These are phyloP conservation scores for Pao palembangensis DNA, from an alignment of 2,113 vertebrate genomes.

Conservation along the genomic window DNA sequence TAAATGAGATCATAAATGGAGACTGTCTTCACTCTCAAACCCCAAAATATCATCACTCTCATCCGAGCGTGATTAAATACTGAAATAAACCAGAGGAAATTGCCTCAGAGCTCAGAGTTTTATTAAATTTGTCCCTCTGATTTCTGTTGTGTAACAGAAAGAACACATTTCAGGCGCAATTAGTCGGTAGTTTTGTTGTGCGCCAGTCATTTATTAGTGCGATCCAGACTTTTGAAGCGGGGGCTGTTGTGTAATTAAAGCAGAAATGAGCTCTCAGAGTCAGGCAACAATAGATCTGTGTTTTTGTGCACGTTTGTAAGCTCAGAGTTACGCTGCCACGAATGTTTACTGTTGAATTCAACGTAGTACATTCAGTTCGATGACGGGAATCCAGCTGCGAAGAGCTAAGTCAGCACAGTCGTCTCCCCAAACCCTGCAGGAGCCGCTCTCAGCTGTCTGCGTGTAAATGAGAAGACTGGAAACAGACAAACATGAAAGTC, in stretches of 20 bases:
- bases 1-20: too few species aligned
- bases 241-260: conserved; percentile 26
- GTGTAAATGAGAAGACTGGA: too few species aligned
- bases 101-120: background rate
- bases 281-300: too few species aligned
- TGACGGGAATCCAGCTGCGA: too few species aligned
- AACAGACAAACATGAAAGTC: conserved; percentile 14
- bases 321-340: too few species aligned
- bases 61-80: conserved; percentile 3
- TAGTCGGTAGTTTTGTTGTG: conserved; percentile 15
- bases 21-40: background rate
- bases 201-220: conserved; percentile 24
- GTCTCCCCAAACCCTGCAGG: conserved; percentile 44
- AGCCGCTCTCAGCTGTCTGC: conserved; percentile 27
- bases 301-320: too few species aligned
- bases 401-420: too few species aligned
- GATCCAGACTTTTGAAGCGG: conserved; percentile 6
- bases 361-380: too few species aligned
- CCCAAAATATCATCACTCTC: background rate
- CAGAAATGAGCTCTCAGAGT: background rate
- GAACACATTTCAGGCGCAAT: conserved; percentile 17
- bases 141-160: conserved; percentile 23
- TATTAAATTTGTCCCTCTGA: too few species aligned
- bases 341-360: too few species aligned
- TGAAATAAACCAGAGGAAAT: conserved; percentile 9